phyloP scores from a whole-genome alignment of 2,797 vertebrate species.

The Manis javanica region DNA sequence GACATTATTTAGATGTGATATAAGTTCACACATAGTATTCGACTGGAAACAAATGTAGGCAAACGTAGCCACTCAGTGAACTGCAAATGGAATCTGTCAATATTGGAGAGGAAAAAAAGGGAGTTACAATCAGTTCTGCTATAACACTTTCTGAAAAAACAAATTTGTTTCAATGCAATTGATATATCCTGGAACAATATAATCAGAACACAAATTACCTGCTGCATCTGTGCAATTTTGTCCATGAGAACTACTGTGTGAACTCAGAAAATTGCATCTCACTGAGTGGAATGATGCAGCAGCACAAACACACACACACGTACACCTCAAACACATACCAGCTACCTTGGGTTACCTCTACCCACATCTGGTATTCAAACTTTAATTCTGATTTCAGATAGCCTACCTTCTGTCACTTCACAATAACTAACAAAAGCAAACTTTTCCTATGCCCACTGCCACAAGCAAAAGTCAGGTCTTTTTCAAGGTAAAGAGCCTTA shows the following conservation, averaged over 20 bases:
- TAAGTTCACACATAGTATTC: background rate
- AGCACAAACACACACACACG: background rate
- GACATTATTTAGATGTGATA: background rate
- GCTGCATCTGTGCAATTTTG: background rate
- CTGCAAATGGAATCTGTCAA: slow-evolving; percentile 18
- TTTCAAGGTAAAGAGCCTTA: background rate
- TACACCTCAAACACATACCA: background rate
- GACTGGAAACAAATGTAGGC: background rate
- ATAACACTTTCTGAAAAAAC: background rate
- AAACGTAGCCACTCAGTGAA: background rate
- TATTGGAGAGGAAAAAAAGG: background rate
- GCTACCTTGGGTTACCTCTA: background rate
- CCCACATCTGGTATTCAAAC: background rate
- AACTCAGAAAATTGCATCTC: background rate
- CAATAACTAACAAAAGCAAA: background rate
- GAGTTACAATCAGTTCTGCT: background rate
- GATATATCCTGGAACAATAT: background rate
- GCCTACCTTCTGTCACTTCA: background rate
- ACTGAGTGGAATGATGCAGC: background rate
- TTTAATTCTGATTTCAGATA: background rate
- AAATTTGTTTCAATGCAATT: background rate
- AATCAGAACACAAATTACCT: background rate
- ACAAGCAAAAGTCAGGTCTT: background rate
- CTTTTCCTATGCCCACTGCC: background rate
- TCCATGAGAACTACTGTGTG: background rate